These are phyloP conservation scores for Pachyramphus minor DNA, from an alignment of 2,113 vertebrate genomes.

Conservation along the genomic window DNA sequence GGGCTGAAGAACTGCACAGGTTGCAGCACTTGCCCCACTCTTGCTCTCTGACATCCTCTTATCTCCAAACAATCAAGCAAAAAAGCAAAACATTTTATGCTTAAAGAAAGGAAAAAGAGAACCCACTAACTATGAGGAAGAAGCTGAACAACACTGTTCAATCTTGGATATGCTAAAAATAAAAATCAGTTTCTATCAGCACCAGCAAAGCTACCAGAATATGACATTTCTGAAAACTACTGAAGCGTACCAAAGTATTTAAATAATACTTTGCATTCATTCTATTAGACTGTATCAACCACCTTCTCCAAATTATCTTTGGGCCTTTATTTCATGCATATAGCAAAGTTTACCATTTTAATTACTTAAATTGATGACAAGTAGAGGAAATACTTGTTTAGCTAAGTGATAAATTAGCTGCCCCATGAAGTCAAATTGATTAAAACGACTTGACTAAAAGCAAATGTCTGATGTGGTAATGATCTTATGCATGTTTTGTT, in stretches of 20 bases:
- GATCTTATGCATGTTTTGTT: slow-evolving; percentile 40
- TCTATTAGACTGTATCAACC: slow-evolving; percentile 20
- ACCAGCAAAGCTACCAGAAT: not conserved
- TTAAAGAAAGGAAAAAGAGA: not conserved
- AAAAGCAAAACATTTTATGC: not conserved
- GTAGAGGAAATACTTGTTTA: slow-evolving; percentile 54
- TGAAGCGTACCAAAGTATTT: not conserved
- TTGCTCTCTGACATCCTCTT: not conserved
- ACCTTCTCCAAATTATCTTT: slow-evolving; percentile 26
- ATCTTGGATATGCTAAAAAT: not conserved
- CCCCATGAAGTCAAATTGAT: slow-evolving; percentile 53
- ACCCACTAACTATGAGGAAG: not conserved
- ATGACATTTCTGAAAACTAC: not conserved
- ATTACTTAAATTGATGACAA: slow-evolving; percentile 60
- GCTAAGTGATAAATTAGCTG: slow-evolving; percentile 65
- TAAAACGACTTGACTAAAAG: slow-evolving; percentile 47
- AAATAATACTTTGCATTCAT: not conserved
- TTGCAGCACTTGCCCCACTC: not conserved
- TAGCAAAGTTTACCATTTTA: slow-evolving; percentile 50
- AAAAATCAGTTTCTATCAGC: not conserved
- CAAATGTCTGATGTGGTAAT: slow-evolving; percentile 44
- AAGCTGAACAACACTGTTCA: not conserved
- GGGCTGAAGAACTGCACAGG: not conserved
- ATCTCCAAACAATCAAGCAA: not conserved
- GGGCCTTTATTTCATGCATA: slow-evolving; percentile 27